phyloP scores from a whole-genome alignment of 2,113 vertebrate species.

The Zosterops japonicus region DNA sequence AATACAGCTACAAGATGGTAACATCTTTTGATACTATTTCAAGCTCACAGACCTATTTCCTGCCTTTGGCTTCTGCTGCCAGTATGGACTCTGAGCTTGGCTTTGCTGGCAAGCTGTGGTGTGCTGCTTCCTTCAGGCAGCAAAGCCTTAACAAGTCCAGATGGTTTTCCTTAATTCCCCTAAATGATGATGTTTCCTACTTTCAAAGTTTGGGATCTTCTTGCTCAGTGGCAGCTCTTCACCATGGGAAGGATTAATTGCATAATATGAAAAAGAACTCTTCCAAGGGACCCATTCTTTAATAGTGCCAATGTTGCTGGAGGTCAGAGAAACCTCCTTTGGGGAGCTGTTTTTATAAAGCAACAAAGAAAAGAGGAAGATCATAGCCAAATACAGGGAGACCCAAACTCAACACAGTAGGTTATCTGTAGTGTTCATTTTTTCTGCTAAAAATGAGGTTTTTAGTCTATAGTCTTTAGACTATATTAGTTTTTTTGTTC shows the following conservation, averaged over 20 bases:
- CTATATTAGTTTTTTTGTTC: not conserved
- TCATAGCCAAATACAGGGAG: not conserved
- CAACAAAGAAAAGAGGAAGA: not conserved
- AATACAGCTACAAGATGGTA: not conserved
- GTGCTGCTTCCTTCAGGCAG: not conserved
- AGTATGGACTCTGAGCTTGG: not conserved
- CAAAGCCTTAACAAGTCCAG: not conserved
- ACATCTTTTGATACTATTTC: not conserved
- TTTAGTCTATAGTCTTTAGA: not conserved
- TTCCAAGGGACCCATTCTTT: not conserved
- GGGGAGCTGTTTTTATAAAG: not conserved
- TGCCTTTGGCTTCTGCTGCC: not conserved
- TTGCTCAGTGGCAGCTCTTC: not conserved
- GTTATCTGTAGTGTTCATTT: not conserved
- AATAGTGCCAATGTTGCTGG: not conserved
- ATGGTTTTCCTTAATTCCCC: not conserved
- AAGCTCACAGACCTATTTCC: not conserved
- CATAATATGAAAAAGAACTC: not conserved
- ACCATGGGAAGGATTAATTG: not conserved
- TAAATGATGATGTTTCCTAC: not conserved
- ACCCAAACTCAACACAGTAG: not conserved
- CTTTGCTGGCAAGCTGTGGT: not conserved
- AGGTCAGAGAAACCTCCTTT: not conserved
- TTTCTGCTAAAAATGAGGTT: not conserved
- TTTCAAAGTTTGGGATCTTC: not conserved